Conservation (phyloP, 1,140 invertebrate species). For the Drosophila ironensis region DNA sequence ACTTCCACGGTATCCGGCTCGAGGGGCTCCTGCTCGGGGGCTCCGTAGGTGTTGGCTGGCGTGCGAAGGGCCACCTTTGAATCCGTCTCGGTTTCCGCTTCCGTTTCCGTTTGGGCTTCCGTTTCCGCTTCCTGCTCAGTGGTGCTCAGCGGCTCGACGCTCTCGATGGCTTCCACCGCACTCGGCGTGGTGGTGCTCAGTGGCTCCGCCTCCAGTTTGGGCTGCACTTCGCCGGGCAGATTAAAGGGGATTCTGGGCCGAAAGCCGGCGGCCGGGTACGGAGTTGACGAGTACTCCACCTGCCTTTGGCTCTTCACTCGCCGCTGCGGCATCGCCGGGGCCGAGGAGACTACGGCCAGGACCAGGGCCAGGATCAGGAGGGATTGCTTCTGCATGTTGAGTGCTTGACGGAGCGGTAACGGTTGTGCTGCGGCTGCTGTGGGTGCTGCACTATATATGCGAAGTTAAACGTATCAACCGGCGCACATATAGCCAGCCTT, state of each 20-base stretch:
- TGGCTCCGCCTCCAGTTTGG: slow-evolving; percentile 42
- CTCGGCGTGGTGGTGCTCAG: slow-evolving; percentile 19
- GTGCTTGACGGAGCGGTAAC: slow-evolving; percentile 52
- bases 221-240: slow-evolving; percentile 58
- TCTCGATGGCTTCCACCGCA: slow-evolving; percentile 45
- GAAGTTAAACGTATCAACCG: neutral
- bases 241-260: slow-evolving; percentile 66
- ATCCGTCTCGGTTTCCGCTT: slow-evolving; percentile 29
- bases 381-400: slow-evolving; percentile 32
- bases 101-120: slow-evolving; percentile 7
- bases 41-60: slow-evolving; percentile 61
- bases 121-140: slow-evolving; percentile 31
- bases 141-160: slow-evolving; percentile 27
- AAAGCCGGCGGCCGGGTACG: slow-evolving; percentile 73
- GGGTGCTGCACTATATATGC: slow-evolving; percentile 62
- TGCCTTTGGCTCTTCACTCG: slow-evolving; percentile 67
- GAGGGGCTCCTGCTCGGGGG: slow-evolving; percentile 37
- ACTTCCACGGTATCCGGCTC: slow-evolving; percentile 55
- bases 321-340: slow-evolving; percentile 51
- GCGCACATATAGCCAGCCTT: neutral
- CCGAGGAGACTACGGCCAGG: slow-evolving; percentile 32
- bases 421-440: slow-evolving; percentile 63
- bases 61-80: slow-evolving; percentile 48
- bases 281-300: slow-evolving; percentile 65
- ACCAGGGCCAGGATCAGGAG: slow-evolving; percentile 36